A percentile compares a stretch with the other conserved stretches of the same genome.
Evolutionary conservation across 2,113 vertebrate species (phyloP).

Genomic region (Phocoena sinus): DNA sequence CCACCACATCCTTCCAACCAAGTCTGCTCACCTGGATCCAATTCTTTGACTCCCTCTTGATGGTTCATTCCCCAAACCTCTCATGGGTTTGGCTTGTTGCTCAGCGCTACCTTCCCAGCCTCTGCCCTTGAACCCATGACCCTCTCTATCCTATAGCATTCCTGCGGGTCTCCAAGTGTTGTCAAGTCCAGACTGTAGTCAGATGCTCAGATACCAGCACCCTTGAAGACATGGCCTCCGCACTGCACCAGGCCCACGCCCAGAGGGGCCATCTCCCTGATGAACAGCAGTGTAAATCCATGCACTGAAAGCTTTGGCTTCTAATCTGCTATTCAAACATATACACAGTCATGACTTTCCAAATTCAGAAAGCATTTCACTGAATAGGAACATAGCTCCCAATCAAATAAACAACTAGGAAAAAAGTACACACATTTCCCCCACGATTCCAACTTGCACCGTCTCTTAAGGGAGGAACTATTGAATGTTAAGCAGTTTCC

Average conservation of each 20-base stretch:
- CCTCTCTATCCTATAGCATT: not conserved
- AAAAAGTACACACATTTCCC: not conserved
- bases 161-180: not conserved
- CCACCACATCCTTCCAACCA: not conserved
- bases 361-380: not conserved
- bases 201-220: not conserved
- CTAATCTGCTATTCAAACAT: not conserved
- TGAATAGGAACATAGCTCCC: not conserved
- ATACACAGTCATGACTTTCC: not conserved
- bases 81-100: not conserved
- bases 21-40: not conserved
- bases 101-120: not conserved
- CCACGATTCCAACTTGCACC: not conserved
- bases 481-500: slow-evolving; percentile 13
- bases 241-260: not conserved
- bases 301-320: not conserved
- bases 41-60: not conserved
- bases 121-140: not conserved
- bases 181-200: not conserved
- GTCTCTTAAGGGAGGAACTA: not conserved
- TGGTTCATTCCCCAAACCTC: not conserved
- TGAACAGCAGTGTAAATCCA: not conserved
- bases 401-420: not conserved
- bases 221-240: accelerated
- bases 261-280: not conserved